Evolutionary conservation across 1,140 invertebrate genomes (phyloP).

Genomic region (Pissodes strobi): DNA sequence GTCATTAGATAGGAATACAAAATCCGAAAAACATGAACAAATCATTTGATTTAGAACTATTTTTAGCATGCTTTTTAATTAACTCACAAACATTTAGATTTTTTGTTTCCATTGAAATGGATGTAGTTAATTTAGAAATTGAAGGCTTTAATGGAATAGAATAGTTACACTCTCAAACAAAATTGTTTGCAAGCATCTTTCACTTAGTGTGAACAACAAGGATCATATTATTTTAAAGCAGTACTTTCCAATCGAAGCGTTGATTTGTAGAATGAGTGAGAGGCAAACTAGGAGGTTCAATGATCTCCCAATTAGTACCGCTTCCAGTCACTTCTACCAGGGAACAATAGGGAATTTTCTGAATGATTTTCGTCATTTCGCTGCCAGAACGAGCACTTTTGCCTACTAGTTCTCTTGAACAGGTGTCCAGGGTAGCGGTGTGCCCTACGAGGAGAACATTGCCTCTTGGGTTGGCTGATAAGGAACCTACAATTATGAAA

Average conservation of each 20-base stretch:
- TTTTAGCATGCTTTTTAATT: too few species aligned
- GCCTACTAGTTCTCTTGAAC: constrained; percentile 76
- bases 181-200: too few species aligned
- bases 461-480: constrained; percentile 43
- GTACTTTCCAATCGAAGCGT: constrained; percentile 79
- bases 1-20: too few species aligned
- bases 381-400: constrained; percentile 63
- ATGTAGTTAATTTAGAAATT: too few species aligned
- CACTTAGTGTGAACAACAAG: too few species aligned
- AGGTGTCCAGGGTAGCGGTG: constrained; percentile 83
- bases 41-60: too few species aligned
- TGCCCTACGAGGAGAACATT: constrained; percentile 63
- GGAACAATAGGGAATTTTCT: constrained; percentile 81
- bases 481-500: constrained; percentile 47
- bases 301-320: constrained; percentile 68
- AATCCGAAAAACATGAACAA: too few species aligned
- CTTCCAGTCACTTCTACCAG: constrained; percentile 65
- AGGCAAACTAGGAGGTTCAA: constrained; percentile 76
- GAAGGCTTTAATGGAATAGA: too few species aligned
- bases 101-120: too few species aligned
- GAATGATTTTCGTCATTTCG: constrained; percentile 73
- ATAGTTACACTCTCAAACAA: too few species aligned
- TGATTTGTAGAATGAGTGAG: constrained; percentile 81
- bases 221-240: too few species aligned
- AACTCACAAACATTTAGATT: too few species aligned